A percentile compares a stretch with the other conserved stretches of the same genome.
These are phyloP conservation scores for Campoplex nolae DNA, from an alignment of 2,888 invertebrate genomes.

Conservation along the genomic window DNA sequence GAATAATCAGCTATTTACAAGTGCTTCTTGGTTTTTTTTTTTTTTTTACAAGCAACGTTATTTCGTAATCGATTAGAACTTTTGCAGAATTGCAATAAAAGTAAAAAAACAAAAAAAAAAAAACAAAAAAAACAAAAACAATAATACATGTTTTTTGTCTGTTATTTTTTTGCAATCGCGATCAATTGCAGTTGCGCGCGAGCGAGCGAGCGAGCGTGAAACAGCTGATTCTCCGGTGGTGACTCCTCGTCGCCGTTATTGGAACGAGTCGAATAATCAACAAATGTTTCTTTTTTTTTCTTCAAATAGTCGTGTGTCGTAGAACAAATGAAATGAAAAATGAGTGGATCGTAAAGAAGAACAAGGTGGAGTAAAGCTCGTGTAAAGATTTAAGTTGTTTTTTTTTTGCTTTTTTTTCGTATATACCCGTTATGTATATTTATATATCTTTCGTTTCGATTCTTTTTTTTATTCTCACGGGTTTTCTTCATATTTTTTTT, in stretches of 20 bases:
- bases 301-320: neutral
- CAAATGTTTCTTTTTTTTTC: neutral
- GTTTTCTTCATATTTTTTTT: neutral
- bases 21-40: neutral
- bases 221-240: conserved; percentile 9
- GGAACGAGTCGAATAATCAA: conserved; percentile 5
- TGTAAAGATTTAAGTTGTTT: conserved; percentile 47
- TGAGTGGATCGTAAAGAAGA: conserved; percentile 37
- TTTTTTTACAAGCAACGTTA: neutral
- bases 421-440: conserved; percentile 52
- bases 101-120: neutral
- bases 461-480: conserved; percentile 18
- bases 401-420: conserved; percentile 46
- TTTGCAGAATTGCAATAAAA: conserved; percentile 5
- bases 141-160: neutral
- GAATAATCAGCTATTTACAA: conserved; percentile 25
- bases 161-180: neutral
- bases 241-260: neutral
- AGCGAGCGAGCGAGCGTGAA: neutral
- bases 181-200: conserved; percentile 3
- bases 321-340: conserved; percentile 2
- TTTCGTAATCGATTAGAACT: conserved; percentile 14
- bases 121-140: neutral
- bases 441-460: conserved; percentile 32
- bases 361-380: conserved; percentile 45